Evolutionary conservation across 1,140 invertebrate species (phyloP).

Genomic region (Drosophila novamexicana): DNA sequence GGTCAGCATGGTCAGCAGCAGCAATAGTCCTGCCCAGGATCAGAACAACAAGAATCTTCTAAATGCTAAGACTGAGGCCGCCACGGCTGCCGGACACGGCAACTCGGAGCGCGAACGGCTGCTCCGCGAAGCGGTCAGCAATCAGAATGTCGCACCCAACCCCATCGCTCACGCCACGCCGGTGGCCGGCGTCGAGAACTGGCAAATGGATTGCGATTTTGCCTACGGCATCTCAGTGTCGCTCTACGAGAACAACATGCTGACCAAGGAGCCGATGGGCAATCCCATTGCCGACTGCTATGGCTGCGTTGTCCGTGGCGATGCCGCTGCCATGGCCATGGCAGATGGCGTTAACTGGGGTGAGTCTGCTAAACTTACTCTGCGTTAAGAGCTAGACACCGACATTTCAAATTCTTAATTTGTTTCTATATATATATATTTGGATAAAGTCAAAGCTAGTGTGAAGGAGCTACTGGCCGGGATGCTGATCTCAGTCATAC

Average conservation of each 20-base stretch:
- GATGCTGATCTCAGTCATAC: no score
- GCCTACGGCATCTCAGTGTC: conserved; percentile 90
- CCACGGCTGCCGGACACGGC: conserved; percentile 33
- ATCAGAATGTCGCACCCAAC: conserved; percentile 43
- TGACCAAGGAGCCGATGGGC: conserved; percentile 90
- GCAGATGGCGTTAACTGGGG: conserved; percentile 98
- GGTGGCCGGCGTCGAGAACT: conserved; percentile 89
- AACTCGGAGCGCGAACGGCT: conserved; percentile 66
- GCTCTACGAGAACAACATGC: conserved; percentile 92
- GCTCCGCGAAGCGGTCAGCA: conserved; percentile 77
- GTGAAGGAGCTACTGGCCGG: no score
- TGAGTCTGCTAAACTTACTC: conserved; percentile 70
- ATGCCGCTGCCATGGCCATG: conserved; percentile 92
- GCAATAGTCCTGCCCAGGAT: conserved; percentile 51
- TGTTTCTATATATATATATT: no score
- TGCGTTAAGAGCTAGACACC: no score
- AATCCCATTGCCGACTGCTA: conserved; percentile 96
- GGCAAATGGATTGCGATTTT: conserved; percentile 88
- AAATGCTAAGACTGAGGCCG: conserved; percentile 70
- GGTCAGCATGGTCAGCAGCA: conserved; percentile 72
- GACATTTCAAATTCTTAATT: no score
- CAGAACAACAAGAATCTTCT: conserved; percentile 80
- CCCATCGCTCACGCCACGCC: background rate
- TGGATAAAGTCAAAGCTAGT: no score
- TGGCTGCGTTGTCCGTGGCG: conserved; percentile 91